Percentiles rank a stretch among this genome's conserved stretches.
Conservation (phyloP, 2,113 vertebrate species). For the Corvus moneduloides region DNA sequence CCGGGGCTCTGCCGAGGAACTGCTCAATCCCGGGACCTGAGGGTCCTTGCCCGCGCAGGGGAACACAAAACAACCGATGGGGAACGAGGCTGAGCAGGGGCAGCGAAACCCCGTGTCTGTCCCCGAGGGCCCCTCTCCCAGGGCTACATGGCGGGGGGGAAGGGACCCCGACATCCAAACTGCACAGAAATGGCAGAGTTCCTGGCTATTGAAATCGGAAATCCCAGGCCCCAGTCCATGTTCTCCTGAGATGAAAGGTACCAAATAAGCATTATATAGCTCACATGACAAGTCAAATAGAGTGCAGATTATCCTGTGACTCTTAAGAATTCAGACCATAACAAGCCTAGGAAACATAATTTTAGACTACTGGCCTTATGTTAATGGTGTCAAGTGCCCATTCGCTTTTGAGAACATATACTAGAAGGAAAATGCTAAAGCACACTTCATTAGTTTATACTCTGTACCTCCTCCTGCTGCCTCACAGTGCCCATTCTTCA, state of each 20-base stretch:
- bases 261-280: background rate
- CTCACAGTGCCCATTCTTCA: background rate
- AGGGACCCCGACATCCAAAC: background rate
- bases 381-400: background rate
- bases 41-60: too few species aligned
- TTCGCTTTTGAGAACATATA: background rate
- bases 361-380: background rate
- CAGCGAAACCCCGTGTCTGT: too few species aligned
- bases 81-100: too few species aligned
- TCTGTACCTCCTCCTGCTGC: background rate
- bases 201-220: background rate
- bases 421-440: background rate
- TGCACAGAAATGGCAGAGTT: background rate
- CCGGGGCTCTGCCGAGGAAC: too few species aligned
- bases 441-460: background rate
- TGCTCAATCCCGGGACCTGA: too few species aligned
- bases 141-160: too few species aligned
- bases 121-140: too few species aligned
- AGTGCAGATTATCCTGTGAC: background rate
- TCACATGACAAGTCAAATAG: background rate
- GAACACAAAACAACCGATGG: too few species aligned
- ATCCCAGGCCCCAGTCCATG: background rate
- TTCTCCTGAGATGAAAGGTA: background rate
- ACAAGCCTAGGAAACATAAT: background rate
- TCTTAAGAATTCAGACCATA: background rate